A percentile compares a stretch with the other conserved stretches of the same genome.
These are phyloP conservation scores for Apamea anceps DNA, from an alignment of 2,888 invertebrate species.

Conservation along the genomic window DNA sequence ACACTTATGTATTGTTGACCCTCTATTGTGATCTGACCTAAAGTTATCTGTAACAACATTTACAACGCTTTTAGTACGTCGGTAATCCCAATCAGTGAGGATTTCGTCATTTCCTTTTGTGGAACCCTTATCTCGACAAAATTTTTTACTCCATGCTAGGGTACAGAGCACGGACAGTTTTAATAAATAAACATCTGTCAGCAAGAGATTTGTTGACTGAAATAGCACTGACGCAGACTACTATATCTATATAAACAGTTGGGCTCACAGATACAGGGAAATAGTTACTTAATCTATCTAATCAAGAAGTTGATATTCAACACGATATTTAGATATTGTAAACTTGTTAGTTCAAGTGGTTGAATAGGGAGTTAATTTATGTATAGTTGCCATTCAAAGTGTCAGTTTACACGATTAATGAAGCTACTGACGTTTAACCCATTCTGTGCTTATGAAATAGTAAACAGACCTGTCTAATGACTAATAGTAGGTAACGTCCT, in stretches of 20 bases:
- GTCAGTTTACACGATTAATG: constrained; percentile 55
- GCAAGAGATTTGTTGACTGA: constrained; percentile 62
- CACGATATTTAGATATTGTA: constrained; percentile 24
- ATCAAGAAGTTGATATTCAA: constrained; percentile 27
- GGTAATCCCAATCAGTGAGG: constrained; percentile 85
- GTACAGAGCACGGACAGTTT: constrained; percentile 68
- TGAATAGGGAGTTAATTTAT: constrained; percentile 37
- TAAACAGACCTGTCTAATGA: constrained; percentile 79
- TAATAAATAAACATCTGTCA: constrained; percentile 74
- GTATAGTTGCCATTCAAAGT: constrained; percentile 38
- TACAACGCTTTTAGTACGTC: constrained; percentile 77
- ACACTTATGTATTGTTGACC: constrained; percentile 81
- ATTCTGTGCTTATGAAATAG: constrained; percentile 78
- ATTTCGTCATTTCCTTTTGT: constrained; percentile 79
- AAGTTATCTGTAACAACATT: constrained; percentile 79
- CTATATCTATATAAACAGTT: constrained; percentile 22
- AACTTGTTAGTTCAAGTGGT: constrained; percentile 25
- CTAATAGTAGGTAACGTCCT: constrained; percentile 65
- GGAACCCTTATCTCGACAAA: constrained; percentile 72
- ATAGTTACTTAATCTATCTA: constrained; percentile 23
- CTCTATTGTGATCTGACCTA: constrained; percentile 80
- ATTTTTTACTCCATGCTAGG: constrained; percentile 72
- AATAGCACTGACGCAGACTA: constrained; percentile 56
- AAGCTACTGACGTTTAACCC: constrained; percentile 71
- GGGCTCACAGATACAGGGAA: constrained; percentile 13